Base-by-base conservation (phyloP, 2,113 vertebrate species). In the Tympanuchus pallidicinctus region DNA sequence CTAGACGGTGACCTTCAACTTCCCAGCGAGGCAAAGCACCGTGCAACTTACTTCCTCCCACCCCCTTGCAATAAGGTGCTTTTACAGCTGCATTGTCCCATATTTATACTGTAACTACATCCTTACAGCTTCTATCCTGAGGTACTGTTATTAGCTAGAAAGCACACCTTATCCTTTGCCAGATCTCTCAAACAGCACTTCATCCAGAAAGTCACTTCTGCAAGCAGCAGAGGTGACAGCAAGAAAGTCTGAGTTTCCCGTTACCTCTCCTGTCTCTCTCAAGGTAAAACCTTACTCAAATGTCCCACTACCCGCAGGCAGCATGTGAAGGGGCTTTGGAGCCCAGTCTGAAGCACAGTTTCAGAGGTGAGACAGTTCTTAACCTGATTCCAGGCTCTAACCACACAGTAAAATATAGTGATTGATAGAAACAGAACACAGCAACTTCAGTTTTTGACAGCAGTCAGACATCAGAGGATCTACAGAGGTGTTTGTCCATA, bases 371-470 rank as follows among this genome's bases (percentile, higher is more conserved):
- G 28, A 32, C 2, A 0, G 12, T 14, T 34, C 81, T 72, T 13
- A 64, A n/a, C 19, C 59, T 30, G 7, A 27, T 63, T 43, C 40
- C 2, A 3, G 13, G 75, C 25, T 76, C 28, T 65, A 72, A 56
- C 48, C 48, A 34, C 22, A 8, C 71, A 57, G 59, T 38, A 61
- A 69, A 75, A 25, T 56, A 34, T 78, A 52, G 50, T 54, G 20
- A 43, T 85, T 0, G 0, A 20, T 79, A 40, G 52, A 16, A 52
- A 36, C 1, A 3, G 13, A 47, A 76, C 16, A 32, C 45, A 61
- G 63, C 36, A 50, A 45, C 32, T 27, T 86, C 13, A 3, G 27
- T 34, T 10, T 8, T 28, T 34, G 83, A 38, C 6, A 71, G 42
- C 1, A 0, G 6, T 81, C 47, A 45, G 34, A 24, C 15, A 56